Evolutionary conservation across 2,113 vertebrate species (phyloP).

Genomic region (Toxotes jaculatrix): DNA sequence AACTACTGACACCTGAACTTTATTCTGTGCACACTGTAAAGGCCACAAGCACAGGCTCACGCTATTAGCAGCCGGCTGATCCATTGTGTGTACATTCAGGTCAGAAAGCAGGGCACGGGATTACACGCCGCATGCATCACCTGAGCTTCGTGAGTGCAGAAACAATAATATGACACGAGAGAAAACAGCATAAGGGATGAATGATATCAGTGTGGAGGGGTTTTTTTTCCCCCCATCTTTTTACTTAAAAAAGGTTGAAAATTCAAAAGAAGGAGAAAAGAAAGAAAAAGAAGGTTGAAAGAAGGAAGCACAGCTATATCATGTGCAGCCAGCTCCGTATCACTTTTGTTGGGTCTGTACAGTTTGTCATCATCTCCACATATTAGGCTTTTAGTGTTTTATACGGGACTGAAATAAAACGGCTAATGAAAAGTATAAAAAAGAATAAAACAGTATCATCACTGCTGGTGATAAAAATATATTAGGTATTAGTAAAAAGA

Average conservation of each 20-base stretch:
- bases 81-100: conserved; percentile 83
- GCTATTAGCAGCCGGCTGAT: conserved; percentile 82
- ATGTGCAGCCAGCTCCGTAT: background rate
- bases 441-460: background rate
- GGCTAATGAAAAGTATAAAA: too few relatives aligned
- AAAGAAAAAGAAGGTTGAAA: too few relatives aligned
- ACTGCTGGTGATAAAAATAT: background rate
- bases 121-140: conserved; percentile 67
- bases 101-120: conserved; percentile 76
- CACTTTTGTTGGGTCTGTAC: background rate
- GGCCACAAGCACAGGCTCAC: conserved; percentile 76
- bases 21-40: conserved; percentile 80
- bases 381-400: background rate
- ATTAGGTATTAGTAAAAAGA: background rate
- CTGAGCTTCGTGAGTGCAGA: conserved; percentile 46
- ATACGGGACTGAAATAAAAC: background rate
- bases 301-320: background rate
- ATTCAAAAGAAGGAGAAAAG: background rate
- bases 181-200: conserved; percentile 40
- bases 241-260: background rate
- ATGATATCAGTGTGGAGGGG: background rate
- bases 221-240: background rate
- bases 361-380: background rate
- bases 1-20: conserved; percentile 88
- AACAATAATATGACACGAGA: conserved; percentile 57